Percentiles rank a stretch among this genome's conserved stretches.
Evolutionary conservation across 1,140 invertebrate species (phyloP).

Genomic region (Elymnias hypermnestra): DNA sequence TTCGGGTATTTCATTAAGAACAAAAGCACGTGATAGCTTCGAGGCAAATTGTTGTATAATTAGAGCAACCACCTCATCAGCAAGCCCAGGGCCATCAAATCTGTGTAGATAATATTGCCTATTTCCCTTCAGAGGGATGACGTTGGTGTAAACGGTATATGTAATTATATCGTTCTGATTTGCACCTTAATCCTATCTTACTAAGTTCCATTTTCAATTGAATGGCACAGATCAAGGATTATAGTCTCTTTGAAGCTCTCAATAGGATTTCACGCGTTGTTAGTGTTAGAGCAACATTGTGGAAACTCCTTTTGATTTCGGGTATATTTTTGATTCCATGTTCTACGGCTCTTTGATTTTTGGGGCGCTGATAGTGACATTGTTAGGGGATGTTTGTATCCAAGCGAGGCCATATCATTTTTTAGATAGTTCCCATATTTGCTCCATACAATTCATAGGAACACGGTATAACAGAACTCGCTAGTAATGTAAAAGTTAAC

Average conservation of each 20-base stretch:
- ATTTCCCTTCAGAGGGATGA: constrained; percentile 33
- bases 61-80: constrained; percentile 42
- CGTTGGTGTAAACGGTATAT: constrained; percentile 26
- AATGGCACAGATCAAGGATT: constrained; percentile 31
- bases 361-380: constrained; percentile 36
- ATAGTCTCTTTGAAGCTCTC: constrained; percentile 60
- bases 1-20: background rate
- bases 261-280: constrained; percentile 69
- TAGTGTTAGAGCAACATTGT: constrained; percentile 64
- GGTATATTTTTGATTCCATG: constrained; percentile 66
- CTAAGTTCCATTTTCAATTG: constrained; percentile 24
- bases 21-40: constrained; percentile 4
- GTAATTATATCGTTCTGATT: constrained; percentile 14
- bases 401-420: background rate
- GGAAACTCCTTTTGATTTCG: constrained; percentile 61
- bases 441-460: too few species aligned
- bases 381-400: constrained; percentile 21
- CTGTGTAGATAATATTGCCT: constrained; percentile 42
- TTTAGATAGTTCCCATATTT: background rate
- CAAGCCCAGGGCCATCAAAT: constrained; percentile 32
- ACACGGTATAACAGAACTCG: too few species aligned
- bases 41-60: constrained; percentile 38
- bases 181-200: constrained; percentile 13
- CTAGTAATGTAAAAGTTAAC: too few species aligned
- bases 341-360: constrained; percentile 51